phyloP scores from a whole-genome alignment of 2,797 vertebrate species.

The Rhadinocentrus ornatus region DNA sequence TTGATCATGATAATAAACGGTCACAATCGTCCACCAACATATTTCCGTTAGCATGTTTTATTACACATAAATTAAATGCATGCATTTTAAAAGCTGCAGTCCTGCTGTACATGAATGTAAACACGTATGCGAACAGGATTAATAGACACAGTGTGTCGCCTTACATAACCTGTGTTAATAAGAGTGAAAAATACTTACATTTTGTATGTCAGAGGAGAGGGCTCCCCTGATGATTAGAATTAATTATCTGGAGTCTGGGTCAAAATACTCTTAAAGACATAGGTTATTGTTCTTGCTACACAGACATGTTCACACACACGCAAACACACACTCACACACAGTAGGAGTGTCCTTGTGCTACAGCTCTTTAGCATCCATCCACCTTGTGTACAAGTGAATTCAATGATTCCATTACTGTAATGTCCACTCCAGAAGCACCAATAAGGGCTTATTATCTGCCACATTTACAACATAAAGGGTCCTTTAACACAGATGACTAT shows the following conservation, averaged over 20 bases:
- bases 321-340: conserved; percentile 10
- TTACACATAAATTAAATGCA: conserved; percentile 52
- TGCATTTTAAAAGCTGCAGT: conserved; percentile 30
- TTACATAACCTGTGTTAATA: conserved; percentile 57
- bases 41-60: conserved; percentile 52
- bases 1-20: conserved; percentile 44
- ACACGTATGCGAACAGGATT: conserved; percentile 12
- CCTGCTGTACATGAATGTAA: conserved; percentile 10
- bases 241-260: conserved; percentile 74
- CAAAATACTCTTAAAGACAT: conserved; percentile 65
- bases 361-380: conserved; percentile 40
- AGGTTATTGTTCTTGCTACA: conserved; percentile 55
- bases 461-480: conserved; percentile 45
- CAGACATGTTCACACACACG: conserved; percentile 16
- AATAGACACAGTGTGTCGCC: conserved; percentile 16
- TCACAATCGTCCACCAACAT: conserved; percentile 14
- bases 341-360: conserved; percentile 41
- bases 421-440: conserved; percentile 38
- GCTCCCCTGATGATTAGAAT: conserved; percentile 72
- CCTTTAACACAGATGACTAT: conserved; percentile 34
- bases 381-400: conserved; percentile 38
- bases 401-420: conserved; percentile 51
- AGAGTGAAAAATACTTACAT: conserved; percentile 72
- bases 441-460: conserved; percentile 26
- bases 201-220: conserved; percentile 73